Conservation (phyloP, 2,113 vertebrate genomes). For the Protomyctophum bolini region DNA sequence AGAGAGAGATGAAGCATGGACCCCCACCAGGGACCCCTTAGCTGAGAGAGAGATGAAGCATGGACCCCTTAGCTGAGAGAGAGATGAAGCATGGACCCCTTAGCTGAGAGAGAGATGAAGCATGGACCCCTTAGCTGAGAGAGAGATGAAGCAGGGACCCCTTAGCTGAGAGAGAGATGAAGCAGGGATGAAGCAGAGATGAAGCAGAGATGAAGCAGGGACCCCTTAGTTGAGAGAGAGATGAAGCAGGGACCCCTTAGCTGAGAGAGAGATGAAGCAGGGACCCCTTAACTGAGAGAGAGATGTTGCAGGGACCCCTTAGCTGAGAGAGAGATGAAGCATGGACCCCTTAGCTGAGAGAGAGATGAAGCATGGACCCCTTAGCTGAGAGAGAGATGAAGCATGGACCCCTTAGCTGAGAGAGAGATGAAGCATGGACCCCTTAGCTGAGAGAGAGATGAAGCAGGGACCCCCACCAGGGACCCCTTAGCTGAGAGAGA, state of each 20-base stretch:
- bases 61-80: conserved; percentile 22
- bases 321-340: conserved; percentile 11
- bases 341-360: conserved; percentile 22
- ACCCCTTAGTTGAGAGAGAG: conserved; percentile 18
- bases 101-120: conserved; percentile 11
- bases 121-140: conserved; percentile 29
- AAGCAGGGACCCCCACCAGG: no score
- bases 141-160: not conserved
- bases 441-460: conserved; percentile 21
- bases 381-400: conserved; percentile 13
- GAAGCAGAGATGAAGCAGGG: conserved; percentile 3
- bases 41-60: conserved; percentile 7
- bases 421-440: not conserved
- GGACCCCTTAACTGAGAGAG: conserved; percentile 20
- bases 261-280: conserved; percentile 8
- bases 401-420: conserved; percentile 27
- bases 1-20: conserved; percentile 9
- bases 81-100: conserved; percentile 14
- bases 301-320: conserved; percentile 8
- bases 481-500: conserved; percentile 13
- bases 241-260: conserved; percentile 20
- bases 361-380: conserved; percentile 13
- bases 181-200: no score
- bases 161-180: conserved; percentile 18
- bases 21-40: conserved; percentile 4